Conservation (phyloP, 92 coral and sea anemone species). For the Muricea muricata region DNA sequence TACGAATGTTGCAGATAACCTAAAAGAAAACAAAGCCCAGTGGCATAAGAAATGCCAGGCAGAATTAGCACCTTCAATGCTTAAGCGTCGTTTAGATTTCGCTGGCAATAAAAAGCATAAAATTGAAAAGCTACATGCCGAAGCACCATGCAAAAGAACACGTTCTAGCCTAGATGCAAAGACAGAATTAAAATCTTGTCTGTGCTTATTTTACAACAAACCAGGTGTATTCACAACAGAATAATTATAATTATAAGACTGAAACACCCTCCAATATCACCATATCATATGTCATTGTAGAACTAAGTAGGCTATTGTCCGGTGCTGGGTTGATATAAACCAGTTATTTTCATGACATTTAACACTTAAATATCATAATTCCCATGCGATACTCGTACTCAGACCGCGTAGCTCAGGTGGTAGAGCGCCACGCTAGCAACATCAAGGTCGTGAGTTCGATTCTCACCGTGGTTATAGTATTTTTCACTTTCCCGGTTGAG, state of each 20-base stretch:
- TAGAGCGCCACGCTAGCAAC: too few relatives aligned
- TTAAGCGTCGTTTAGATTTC: constrained; percentile 24
- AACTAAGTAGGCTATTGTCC: too few relatives aligned
- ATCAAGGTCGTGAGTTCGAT: too few relatives aligned
- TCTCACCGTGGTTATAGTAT: too few relatives aligned
- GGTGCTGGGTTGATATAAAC: too few relatives aligned
- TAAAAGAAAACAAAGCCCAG: constrained; percentile 20
- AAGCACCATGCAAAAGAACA: constrained; percentile 19
- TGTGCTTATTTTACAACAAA: constrained; percentile 30
- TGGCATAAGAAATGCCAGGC: constrained; percentile 36
- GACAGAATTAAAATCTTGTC: constrained; percentile 25
- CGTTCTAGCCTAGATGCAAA: constrained; percentile 24
- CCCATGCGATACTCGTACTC: too few relatives aligned
- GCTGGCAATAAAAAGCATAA: constrained; percentile 20
- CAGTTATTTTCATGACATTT: too few relatives aligned
- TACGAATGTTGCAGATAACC: constrained; percentile 32
- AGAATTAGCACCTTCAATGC: constrained; percentile 23
- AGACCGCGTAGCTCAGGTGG: too few relatives aligned
- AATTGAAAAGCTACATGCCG: background rate
- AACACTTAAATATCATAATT: too few relatives aligned
- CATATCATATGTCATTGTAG: too few relatives aligned
- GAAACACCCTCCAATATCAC: too few relatives aligned
- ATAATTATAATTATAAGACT: constrained; percentile 14
- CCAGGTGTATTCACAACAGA: constrained; percentile 22
- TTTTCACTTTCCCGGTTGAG: too few relatives aligned